Percentiles rank a stretch among this genome's conserved stretches.
These are phyloP conservation scores for Maniola jurtina DNA, from an alignment of 1,140 invertebrate genomes.

Conservation along the genomic window DNA sequence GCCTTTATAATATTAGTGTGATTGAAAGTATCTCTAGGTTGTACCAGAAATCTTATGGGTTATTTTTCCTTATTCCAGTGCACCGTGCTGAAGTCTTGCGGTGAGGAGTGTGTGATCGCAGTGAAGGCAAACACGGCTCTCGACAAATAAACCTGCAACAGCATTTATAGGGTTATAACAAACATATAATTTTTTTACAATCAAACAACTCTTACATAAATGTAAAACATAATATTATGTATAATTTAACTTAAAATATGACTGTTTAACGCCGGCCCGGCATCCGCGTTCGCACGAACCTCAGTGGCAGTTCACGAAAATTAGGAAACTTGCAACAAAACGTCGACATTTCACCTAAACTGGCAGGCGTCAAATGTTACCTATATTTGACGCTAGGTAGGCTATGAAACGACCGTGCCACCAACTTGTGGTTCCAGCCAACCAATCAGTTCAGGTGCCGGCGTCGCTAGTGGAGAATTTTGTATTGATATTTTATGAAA, in stretches of 20 bases:
- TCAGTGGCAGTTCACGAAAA: neutral
- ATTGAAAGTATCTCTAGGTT: too few relatives aligned
- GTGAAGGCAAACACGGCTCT: slow-evolving; percentile 95
- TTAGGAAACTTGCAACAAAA: too few relatives aligned
- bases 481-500: too few relatives aligned
- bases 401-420: too few relatives aligned
- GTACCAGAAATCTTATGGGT: neutral
- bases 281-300: slow-evolving; percentile 10
- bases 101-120: slow-evolving; percentile 95
- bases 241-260: slow-evolving; percentile 75
- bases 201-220: slow-evolving; percentile 77
- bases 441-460: too few relatives aligned
- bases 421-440: too few relatives aligned
- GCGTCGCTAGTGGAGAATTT: too few relatives aligned
- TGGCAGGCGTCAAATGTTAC: too few relatives aligned
- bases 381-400: too few relatives aligned
- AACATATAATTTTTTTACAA: slow-evolving; percentile 76
- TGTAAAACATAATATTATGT: slow-evolving; percentile 79
- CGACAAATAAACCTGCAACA: slow-evolving; percentile 89
- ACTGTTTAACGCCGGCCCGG: slow-evolving; percentile 42
- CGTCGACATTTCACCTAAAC: too few relatives aligned
- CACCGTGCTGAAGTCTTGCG: slow-evolving; percentile 94
- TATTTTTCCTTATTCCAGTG: slow-evolving; percentile 81
- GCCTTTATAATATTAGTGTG: too few relatives aligned
- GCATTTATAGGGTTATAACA: slow-evolving; percentile 77